Evolutionary conservation across 1,140 invertebrate species (phyloP), one percentile per base, ranked within the genome.

Genomic region (Conus ventricosus): DNA sequence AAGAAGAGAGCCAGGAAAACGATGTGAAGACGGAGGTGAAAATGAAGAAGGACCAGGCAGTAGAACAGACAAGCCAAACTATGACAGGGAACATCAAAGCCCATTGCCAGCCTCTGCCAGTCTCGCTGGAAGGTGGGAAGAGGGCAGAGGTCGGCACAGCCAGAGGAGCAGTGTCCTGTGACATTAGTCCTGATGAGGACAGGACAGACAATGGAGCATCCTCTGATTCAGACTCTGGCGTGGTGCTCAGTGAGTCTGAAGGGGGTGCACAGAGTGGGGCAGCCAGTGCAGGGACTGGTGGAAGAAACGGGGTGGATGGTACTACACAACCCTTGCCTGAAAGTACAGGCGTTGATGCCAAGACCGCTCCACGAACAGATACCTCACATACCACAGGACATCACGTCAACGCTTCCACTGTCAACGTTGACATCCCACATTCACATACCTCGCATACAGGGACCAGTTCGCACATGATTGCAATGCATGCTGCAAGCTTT

Each of bases 151-250:
- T n/a, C 23, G 60, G 17, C 17, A 20, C 60, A 20, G 20, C 0
- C 67, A 71, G 23, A 8, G 67, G 6, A n/a, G 67, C 67, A 54
- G 39, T 15, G 5, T 6, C 39, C 51, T 5, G 39, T 23, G 80
- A 81, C 51, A 25, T 1, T 17, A 87, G 83, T 71, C 75, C 86
- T 17, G 76, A 80, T 13, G 82, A 89, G 7, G 90, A 91, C n/a
- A 88, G 89, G 60, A 71, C 60, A 23, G 89, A 91, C 27, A 84
- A 63, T 17, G 78, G 54, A 8, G 57, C 87, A n/a, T 91, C 90
- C 0, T 91, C 90, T 25, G 90, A 91, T 54, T 89, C 84, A 71
- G 90, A 91, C 82, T 91, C 90, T 13, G 90, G 90, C 5, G 88
- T 91, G 20, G 81, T 60, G 51, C 89, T 89, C 10, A 84, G 83